Base-by-base conservation (phyloP, 2,888 invertebrate species). In the Chironomus tentans region DNA sequence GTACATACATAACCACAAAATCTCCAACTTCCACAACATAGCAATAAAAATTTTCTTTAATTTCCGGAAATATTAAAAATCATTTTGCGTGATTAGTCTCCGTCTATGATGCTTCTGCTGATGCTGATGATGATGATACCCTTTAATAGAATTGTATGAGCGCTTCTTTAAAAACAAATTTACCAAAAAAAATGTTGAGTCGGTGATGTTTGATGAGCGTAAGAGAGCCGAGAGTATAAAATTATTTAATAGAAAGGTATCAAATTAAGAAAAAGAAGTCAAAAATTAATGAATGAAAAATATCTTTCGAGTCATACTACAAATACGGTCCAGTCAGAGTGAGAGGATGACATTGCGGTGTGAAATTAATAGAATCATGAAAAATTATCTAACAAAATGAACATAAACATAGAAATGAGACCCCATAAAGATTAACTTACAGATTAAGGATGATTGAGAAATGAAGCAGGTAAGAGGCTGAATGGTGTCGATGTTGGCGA, bases 341-440 rank as follows among this genome's bases (percentile, higher is more conserved):
- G 56, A 56, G 18, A 56, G n/a, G 56, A 56, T n/a, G 28, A 62
- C 72, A 73, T 68, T 74, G 74, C 74, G 74, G 74, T 74, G 74
- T 74, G 74, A 74, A 74, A 74, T 74, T 74, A 68, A 68, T 65
- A 74, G 74, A 74, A 48, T 74, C 68, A 74, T 74, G 68, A 74
- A 74, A 74, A 68, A 68, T 48, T 68, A 68, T 68, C 48, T 68
- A 47, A 74, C 65, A 68, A 46, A 21, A 46, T 46, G 47, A 15
- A 38, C 38, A 68, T 12, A 22, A 38, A 13, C 15, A 18, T 56
- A n/a, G 56, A 56, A n/a, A 15, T 18, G 56, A 18, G 18, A 15
- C 4, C 15, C n/a, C 56, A 50, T 50, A 50, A 50, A 15, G 15
- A 50, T n/a, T 50, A 50, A 50, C 65, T 24, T 15, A 56, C 56